Conservation (phyloP, 2,888 invertebrate species). For the Empis stercorea region DNA sequence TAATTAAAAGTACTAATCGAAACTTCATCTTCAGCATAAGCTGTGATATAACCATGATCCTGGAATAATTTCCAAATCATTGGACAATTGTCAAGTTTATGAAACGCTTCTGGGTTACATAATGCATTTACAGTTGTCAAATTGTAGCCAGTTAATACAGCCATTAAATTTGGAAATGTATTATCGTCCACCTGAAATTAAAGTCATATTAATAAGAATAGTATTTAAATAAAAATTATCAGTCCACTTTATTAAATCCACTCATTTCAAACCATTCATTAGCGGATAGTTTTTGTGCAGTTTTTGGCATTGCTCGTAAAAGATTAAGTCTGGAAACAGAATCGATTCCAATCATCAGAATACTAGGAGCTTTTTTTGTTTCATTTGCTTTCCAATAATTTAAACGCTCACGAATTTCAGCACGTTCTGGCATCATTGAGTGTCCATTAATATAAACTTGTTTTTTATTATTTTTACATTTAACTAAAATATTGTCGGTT, state of each 20-base stretch:
- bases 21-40: conserved; percentile 66
- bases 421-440: conserved; percentile 40
- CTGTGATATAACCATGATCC: conserved; percentile 59
- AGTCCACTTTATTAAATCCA: conserved; percentile 54
- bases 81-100: conserved; percentile 54
- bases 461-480: conserved; percentile 32
- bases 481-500: conserved; percentile 40
- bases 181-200: conserved; percentile 61
- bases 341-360: conserved; percentile 72
- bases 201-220: neutral
- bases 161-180: conserved; percentile 82
- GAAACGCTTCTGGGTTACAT: conserved; percentile 31
- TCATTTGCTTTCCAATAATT: conserved; percentile 19
- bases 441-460: conserved; percentile 38
- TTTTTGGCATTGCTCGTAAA: conserved; percentile 60
- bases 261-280: conserved; percentile 58
- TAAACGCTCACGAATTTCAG: conserved; percentile 38
- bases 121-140: conserved; percentile 36
- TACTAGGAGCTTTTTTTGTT: conserved; percentile 40
- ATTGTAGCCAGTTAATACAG: conserved; percentile 58
- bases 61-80: conserved; percentile 68
- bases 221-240: neutral
- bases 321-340: conserved; percentile 72
- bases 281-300: conserved; percentile 49
- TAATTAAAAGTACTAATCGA: conserved; percentile 57